A percentile compares a stretch with the other conserved stretches of the same genome.
These are phyloP conservation scores for Gracilinanus agilis DNA, from an alignment of 2,113 vertebrate genomes.

Conservation along the genomic window DNA sequence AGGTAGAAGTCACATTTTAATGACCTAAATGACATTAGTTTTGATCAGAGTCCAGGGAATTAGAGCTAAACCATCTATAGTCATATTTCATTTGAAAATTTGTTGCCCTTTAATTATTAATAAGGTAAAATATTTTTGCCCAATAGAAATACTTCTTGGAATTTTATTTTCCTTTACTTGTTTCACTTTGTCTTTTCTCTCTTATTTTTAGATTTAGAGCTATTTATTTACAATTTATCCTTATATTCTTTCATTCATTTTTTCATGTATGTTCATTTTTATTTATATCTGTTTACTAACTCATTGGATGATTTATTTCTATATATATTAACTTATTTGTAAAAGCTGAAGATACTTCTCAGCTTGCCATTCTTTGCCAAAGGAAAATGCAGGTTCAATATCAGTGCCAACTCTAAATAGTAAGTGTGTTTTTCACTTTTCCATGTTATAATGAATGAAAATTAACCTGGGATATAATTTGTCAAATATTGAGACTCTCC, in stretches of 20 bases:
- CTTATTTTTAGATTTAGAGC: neutral
- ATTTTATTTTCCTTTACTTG: neutral
- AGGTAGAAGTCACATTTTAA: neutral
- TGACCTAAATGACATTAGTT: neutral
- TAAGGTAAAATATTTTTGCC: neutral
- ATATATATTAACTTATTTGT: neutral
- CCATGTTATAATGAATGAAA: conserved; percentile 15
- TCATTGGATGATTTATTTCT: neutral
- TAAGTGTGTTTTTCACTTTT: neutral
- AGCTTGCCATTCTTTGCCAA: neutral
- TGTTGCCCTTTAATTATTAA: neutral
- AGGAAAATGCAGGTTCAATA: neutral
- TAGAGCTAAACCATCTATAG: neutral
- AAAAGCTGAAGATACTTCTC: neutral
- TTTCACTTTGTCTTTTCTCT: neutral
- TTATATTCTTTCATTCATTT: neutral
- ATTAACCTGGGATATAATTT: conserved; percentile 19
- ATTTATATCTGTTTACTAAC: neutral
- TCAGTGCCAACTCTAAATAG: neutral
- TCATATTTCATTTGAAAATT: conserved; percentile 2
- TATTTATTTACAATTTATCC: neutral
- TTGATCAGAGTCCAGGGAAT: neutral
- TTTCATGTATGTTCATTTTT: neutral
- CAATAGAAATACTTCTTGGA: neutral
- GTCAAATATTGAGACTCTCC: conserved; percentile 25